Evolutionary conservation across 2,888 invertebrate species (phyloP), one percentile per base, ranked within the genome.

Genomic region (Diplolepis rosae): DNA sequence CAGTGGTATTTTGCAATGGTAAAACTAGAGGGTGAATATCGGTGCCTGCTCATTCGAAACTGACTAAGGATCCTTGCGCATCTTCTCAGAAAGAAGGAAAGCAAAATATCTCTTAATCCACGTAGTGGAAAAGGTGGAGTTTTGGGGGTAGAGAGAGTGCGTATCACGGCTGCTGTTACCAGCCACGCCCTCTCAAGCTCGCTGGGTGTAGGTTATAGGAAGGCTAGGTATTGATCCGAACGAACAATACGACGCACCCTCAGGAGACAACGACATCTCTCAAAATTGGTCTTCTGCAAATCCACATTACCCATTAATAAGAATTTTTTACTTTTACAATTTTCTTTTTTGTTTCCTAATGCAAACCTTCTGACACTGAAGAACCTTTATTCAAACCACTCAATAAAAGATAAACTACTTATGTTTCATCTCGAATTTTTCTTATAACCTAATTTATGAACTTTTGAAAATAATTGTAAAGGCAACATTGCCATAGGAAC

Each of bases 161-260:
- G 86, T 86, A 86, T 88, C 86, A 87, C 85, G 81, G 82, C 81
- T 82, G 85, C 84, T 87, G 82, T 84, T n/a, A 84, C 84, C 85
- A 79, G 85, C 88, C 88, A 88, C 88, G 88, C 88, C 88, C 88
- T 85, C 86, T 82, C 79, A 83, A 84, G 85, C 86, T 85, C 82
- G 80, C 80, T 81, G 81, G 80, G 82, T 82, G 84, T 84, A 83
- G 85, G 83, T 83, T 85, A 84, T 84, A 86, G 86, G 83, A 82
- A 81, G 84, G 82, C 83, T 79, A 82, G 84, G 87, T 88, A 88
- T 88, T 88, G 88, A 88, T 88, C 88, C 87, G 71, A 65, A 78
- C 77, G 83, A 85, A 86, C 88, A 88, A 88, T 88, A 84, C 86
- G 84, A 83, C 82, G 82, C 80, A 82, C 83, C 81, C 82, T 82